Conservation (phyloP, 2,888 invertebrate genomes). For the Lysandra coridon region DNA sequence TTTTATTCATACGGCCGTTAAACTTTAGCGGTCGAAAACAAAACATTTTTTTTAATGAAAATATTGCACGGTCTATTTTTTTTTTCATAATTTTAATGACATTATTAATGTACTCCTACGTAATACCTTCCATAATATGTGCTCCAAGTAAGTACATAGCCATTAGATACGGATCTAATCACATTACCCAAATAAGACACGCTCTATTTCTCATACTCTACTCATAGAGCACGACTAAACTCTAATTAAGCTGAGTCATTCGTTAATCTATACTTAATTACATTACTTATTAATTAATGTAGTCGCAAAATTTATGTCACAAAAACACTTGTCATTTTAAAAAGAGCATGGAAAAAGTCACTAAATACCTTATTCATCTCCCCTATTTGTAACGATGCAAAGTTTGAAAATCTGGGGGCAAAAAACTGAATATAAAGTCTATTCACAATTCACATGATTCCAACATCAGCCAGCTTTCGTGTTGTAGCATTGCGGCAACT, state of each 20-base stretch:
- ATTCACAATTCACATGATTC: neutral
- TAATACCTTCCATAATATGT: neutral
- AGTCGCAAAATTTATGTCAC: neutral
- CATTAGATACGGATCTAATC: constrained; percentile 13
- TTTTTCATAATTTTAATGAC: neutral
- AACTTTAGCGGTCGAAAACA: neutral
- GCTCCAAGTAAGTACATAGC: neutral
- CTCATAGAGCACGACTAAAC: constrained; percentile 16
- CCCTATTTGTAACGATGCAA: neutral
- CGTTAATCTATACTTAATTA: neutral
- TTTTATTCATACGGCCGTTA: too few relatives aligned
- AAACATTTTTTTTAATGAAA: neutral
- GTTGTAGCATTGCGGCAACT: constrained; percentile 3
- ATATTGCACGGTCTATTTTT: neutral
- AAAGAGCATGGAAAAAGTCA: neutral
- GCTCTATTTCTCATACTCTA: constrained; percentile 16
- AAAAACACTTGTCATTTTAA: neutral
- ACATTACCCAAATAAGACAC: constrained; percentile 11
- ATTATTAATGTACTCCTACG: neutral
- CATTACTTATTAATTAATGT: neutral
- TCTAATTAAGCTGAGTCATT: neutral
- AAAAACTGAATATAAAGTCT: neutral
- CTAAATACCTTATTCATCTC: neutral
- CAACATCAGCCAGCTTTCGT: constrained; percentile 1
- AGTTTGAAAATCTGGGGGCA: neutral